Conservation (phyloP, 1,140 invertebrate genomes). For the Hycleus cichorii region DNA sequence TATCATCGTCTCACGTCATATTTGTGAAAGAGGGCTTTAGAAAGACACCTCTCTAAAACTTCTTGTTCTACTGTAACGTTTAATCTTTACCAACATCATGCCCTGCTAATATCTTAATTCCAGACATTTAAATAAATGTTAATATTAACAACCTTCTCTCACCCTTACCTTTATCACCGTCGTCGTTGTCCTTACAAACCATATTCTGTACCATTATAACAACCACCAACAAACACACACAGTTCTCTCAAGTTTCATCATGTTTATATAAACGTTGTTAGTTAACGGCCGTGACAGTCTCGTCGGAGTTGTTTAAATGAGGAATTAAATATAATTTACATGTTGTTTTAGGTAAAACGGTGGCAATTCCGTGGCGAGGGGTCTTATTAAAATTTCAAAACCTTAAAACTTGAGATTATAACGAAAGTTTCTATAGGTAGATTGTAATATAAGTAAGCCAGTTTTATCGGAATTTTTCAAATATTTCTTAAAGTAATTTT, state of each 20-base stretch:
- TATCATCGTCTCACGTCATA: no score
- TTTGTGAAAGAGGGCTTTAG: no score
- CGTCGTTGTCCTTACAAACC: no score
- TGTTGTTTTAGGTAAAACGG: conserved; percentile 10
- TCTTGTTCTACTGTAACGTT: conserved; percentile 10
- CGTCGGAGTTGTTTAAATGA: conserved; percentile 13
- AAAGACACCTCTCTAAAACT: conserved; percentile 20
- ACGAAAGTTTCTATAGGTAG: no score
- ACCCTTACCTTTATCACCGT: no score
- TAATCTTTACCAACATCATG: conserved; percentile 27
- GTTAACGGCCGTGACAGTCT: conserved; percentile 10
- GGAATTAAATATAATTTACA: conserved; percentile 16
- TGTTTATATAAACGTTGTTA: conserved; percentile 13
- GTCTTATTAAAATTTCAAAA: neutral
- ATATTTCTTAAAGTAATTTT: no score
- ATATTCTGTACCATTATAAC: no score
- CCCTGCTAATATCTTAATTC: conserved; percentile 33
- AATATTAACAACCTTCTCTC: conserved; percentile 23
- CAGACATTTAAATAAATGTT: conserved; percentile 35
- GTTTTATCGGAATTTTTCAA: no score
- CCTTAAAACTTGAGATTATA: no score
- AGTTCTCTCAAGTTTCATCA: conserved; percentile 10
- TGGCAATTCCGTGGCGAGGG: neutral
- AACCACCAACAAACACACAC: no score
- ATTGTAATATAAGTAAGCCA: no score